Evolutionary conservation across 2,888 invertebrate species (phyloP).

Genomic region (Anoplius nigerrimus): DNA sequence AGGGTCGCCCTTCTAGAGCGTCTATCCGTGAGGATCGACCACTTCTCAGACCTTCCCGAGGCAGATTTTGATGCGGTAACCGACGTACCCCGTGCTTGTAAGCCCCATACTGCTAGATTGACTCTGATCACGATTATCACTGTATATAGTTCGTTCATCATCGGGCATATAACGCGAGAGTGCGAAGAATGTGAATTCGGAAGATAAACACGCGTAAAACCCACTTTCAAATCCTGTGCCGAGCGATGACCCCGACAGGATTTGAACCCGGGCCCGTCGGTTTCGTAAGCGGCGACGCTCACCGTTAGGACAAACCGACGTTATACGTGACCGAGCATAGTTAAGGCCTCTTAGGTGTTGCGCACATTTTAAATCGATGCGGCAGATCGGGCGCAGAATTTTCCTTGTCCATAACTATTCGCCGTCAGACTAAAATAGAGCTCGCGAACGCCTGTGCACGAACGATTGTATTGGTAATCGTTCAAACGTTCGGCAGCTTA

Average conservation of each 20-base stretch:
- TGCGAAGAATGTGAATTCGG: too few relatives aligned
- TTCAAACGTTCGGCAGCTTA: too few relatives aligned
- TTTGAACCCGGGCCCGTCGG: conserved; percentile 44
- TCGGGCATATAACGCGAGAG: conserved; percentile 18
- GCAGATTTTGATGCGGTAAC: conserved; percentile 43
- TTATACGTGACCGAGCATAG: conserved; percentile 3
- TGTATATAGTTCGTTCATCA: conserved; percentile 40
- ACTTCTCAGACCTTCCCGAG: conserved; percentile 59
- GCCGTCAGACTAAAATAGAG: too few relatives aligned
- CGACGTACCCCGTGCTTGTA: conserved; percentile 47
- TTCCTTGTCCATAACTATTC: too few relatives aligned
- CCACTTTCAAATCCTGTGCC: neutral
- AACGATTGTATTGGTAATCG: too few relatives aligned
- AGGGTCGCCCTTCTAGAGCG: conserved; percentile 54
- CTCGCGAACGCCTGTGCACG: too few relatives aligned
- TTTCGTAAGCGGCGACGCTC: conserved; percentile 39
- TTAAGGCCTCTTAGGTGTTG: neutral
- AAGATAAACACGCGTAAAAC: neutral
- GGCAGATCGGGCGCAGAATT: too few relatives aligned
- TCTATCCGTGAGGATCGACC: conserved; percentile 41
- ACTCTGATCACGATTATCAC: conserved; percentile 43
- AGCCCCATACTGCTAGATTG: conserved; percentile 54
- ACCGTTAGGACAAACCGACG: conserved; percentile 45
- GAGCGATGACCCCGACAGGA: conserved; percentile 12
- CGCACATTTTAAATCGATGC: neutral